phyloP scores from a whole-genome alignment of 2,797 vertebrate genomes.

The Sylvia borin region DNA sequence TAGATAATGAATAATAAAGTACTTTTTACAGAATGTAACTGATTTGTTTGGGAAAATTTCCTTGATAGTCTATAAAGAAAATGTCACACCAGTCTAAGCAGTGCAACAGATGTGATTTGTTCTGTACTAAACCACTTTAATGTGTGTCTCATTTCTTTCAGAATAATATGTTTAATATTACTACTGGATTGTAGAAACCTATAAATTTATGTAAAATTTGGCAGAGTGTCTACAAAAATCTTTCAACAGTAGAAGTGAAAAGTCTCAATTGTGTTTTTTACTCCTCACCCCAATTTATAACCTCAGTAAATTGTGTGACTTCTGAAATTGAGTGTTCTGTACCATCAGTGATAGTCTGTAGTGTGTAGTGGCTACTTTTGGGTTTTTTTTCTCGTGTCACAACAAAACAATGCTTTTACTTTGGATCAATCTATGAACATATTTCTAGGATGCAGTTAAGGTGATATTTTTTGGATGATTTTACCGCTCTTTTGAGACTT shows the following conservation, averaged over 20 bases:
- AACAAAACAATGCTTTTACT: neutral
- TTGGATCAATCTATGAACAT: neutral
- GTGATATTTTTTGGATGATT: neutral
- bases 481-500: neutral
- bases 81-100: neutral
- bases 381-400: neutral
- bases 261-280: neutral
- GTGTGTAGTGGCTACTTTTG: neutral
- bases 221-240: neutral
- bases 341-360: neutral
- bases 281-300: neutral
- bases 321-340: neutral
- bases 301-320: neutral
- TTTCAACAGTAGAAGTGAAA: neutral
- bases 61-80: neutral
- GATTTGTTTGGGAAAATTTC: neutral
- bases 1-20: neutral
- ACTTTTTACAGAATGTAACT: neutral
- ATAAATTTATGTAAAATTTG: neutral
- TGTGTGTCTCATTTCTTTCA: neutral
- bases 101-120: neutral
- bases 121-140: neutral
- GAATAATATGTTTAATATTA: neutral
- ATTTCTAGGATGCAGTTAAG: neutral
- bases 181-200: neutral